Evolutionary conservation across 37 sponge, comb jelly and placozoan species (phyloP), one percentile per base, ranked within the genome.

Genomic region (Geodia barretti): DNA sequence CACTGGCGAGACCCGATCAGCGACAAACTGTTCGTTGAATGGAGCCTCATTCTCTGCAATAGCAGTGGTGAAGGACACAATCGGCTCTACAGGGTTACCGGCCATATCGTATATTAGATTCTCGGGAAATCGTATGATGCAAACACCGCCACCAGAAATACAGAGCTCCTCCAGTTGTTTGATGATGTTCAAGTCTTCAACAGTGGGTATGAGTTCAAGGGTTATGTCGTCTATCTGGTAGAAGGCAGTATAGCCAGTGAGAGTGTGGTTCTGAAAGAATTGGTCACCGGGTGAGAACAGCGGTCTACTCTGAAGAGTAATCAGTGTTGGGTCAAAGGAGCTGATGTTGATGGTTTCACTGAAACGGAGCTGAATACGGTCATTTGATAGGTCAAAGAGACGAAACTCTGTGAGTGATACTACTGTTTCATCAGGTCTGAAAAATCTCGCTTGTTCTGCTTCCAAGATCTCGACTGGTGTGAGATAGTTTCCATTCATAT

Each of bases 281-380:
- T 47, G 11, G 33, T 64, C 61, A 17, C 60, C 68, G 5, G 35
- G 4, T 21, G 59, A 41, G 20, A 4, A 24, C 14, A 42, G 1
- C 3, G 70, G 31, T 59, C 93, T 86, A 75, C 92, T 79, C 42
- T 88, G 89, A 0, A 96, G 29, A 9, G 92, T 86, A 70, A 96
- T 90, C 40, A 88, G 87, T 4, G 87, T 76, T n/a, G 97, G 97
- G 68, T 96, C 94, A 75, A 96, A 93, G 25, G 94, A 79, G 25
- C 82, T 84, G 23, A 96, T 75, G 42, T 96, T 96, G n/a, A 90
- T 59, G 0, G 94, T 93, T 35, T 96, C 97, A 83, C 71, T 80
- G 41, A 96, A 96, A 4, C 41, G 25, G 4, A 96, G 43, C 17
- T 62, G 70, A 19, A 93, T 69, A 3, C 47, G 74, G 24, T 96